Percentiles rank a stretch among this genome's conserved stretches.
phyloP scores from a whole-genome alignment of 2,113 vertebrate species.

The Etheostoma cragini region DNA sequence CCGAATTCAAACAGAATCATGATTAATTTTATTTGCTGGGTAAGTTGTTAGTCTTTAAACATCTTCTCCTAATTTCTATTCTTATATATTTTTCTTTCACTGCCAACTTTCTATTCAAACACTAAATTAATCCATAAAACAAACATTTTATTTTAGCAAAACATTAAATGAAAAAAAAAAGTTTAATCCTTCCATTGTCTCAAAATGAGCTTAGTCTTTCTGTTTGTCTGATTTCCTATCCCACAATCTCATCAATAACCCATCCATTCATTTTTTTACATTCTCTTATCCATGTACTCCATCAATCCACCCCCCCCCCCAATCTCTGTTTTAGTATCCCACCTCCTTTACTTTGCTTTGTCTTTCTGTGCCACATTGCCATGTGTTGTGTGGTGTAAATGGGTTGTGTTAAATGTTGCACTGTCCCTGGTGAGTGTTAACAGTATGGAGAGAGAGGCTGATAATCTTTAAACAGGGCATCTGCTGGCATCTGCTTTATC shows the following conservation, averaged over 20 bases:
- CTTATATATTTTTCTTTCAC: neutral
- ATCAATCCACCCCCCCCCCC: conserved; percentile 40
- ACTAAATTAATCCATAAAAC: neutral
- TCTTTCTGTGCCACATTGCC: conserved; percentile 64
- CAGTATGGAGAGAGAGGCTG: conserved; percentile 91
- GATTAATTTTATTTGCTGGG: neutral
- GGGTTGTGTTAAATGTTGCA: conserved; percentile 83
- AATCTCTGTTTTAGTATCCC: conserved; percentile 28
- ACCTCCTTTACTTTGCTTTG: conserved; percentile 70
- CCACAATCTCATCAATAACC: conserved; percentile 4
- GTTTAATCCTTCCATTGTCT: neutral
- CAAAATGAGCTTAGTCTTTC: neutral
- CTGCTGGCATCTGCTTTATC: conserved; percentile 98
- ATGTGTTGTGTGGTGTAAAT: conserved; percentile 85
- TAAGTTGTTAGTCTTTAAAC: neutral
- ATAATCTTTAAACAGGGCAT: conserved; percentile 97
- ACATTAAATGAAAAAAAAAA: neutral
- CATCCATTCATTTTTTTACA: conserved; percentile 19
- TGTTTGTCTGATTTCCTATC: conserved; percentile 1
- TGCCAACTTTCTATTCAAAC: neutral
- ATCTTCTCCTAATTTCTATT: neutral
- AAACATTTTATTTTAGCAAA: neutral
- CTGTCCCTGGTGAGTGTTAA: conserved; percentile 95
- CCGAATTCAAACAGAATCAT: neutral
- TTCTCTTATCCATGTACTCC: conserved; percentile 4